Evolutionary conservation across 2,113 vertebrate genomes (phyloP).

Genomic region (Helogale parvula): DNA sequence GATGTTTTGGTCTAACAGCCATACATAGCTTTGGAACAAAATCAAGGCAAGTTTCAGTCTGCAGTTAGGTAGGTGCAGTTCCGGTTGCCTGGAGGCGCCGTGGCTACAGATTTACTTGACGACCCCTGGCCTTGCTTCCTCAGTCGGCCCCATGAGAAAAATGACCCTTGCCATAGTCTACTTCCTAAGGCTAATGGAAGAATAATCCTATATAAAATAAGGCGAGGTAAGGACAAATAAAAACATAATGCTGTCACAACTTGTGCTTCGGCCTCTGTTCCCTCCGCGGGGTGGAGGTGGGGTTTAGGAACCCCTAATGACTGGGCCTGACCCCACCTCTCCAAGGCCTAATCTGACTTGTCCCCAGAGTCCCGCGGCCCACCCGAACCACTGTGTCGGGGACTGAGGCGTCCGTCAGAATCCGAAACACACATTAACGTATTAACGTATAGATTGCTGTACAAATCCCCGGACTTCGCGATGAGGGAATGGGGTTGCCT

Average conservation of each 20-base stretch:
- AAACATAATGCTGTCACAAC: background rate
- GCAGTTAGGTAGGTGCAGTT: background rate
- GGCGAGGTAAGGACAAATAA: background rate
- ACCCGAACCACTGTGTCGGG: background rate
- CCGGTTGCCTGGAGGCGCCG: background rate
- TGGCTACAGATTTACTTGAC: background rate
- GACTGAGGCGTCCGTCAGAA: background rate
- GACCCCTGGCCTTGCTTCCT: background rate
- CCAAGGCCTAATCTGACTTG: background rate
- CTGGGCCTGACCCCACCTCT: background rate
- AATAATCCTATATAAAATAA: background rate
- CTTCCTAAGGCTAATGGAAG: background rate
- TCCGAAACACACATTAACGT: background rate
- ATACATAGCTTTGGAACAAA: background rate
- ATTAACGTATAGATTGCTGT: background rate
- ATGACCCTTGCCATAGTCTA: background rate
- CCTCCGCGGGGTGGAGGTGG: background rate
- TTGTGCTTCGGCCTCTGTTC: background rate
- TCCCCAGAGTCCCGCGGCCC: background rate
- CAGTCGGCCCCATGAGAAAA: background rate
- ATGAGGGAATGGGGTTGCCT: rapidly evolving
- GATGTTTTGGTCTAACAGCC: background rate
- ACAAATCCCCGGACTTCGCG: background rate
- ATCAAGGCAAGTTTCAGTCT: background rate
- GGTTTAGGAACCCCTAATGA: background rate